Percentiles rank a stretch among this genome's conserved stretches.
These are phyloP conservation scores for Zoanthus solanderi DNA, from an alignment of 92 coral and sea anemone species.

Conservation along the genomic window DNA sequence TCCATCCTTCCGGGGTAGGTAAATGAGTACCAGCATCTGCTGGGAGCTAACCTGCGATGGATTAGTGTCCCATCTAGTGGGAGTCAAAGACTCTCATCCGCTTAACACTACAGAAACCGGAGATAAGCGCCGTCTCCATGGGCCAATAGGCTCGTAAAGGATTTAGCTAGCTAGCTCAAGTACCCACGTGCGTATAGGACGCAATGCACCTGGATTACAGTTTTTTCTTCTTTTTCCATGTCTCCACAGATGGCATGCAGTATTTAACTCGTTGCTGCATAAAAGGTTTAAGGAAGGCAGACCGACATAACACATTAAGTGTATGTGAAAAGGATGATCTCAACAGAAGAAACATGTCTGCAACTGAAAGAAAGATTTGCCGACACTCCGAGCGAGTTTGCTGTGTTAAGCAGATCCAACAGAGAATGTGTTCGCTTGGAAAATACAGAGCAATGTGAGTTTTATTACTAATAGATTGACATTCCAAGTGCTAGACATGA, in stretches of 20 bases:
- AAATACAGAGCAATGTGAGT: slow-evolving; percentile 84
- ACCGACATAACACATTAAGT: neutral
- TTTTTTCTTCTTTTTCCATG: neutral
- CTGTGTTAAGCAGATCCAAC: slow-evolving; percentile 76
- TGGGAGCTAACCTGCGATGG: too few relatives aligned
- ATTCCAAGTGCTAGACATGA: neutral
- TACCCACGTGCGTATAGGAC: too few relatives aligned
- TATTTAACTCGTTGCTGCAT: slow-evolving; percentile 81
- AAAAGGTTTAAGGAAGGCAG: slow-evolving; percentile 69
- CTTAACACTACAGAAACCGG: too few relatives aligned
- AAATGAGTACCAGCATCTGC: too few relatives aligned
- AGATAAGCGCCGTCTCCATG: too few relatives aligned
- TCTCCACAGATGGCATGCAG: slow-evolving; percentile 31
- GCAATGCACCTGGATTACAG: too few relatives aligned
- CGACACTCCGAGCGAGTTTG: slow-evolving; percentile 80
- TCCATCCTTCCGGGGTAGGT: too few relatives aligned
- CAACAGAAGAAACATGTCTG: slow-evolving; percentile 63
- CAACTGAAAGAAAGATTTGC: slow-evolving; percentile 70
- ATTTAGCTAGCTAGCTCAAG: too few relatives aligned
- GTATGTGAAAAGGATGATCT: slow-evolving; percentile 82
- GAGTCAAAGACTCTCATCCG: too few relatives aligned
- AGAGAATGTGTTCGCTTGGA: slow-evolving; percentile 75
- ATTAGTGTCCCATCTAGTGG: too few relatives aligned
- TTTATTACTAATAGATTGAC: neutral
- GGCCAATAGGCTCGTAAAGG: too few relatives aligned